These are phyloP conservation scores for Apamea crenata DNA, from an alignment of 2,888 invertebrate species.

Conservation along the genomic window DNA sequence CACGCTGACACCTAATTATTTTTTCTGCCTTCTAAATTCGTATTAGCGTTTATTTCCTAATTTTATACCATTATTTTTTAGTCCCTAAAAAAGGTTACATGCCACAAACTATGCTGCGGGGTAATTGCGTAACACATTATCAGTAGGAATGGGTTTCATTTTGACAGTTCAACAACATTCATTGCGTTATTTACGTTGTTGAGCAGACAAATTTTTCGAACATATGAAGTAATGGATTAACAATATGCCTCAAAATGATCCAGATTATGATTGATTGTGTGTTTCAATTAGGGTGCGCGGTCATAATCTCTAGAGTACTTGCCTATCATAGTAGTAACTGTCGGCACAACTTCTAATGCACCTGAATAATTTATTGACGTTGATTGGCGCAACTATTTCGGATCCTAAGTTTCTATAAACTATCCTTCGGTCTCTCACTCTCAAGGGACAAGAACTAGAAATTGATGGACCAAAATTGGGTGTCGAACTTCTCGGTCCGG, in stretches of 20 bases:
- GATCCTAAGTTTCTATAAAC: constrained; percentile 5
- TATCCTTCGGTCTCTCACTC: not conserved
- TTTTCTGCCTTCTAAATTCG: not conserved
- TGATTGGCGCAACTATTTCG: not conserved
- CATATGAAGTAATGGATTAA: no score
- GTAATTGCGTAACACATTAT: no score
- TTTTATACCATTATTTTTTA: no score
- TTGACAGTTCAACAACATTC: no score
- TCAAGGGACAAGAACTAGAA: constrained; percentile 44
- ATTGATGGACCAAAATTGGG: constrained; percentile 52
- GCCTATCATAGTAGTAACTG: not conserved
- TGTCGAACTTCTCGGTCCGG: constrained; percentile 43
- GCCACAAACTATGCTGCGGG: not conserved
- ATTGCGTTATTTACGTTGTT: no score
- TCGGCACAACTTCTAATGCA: not conserved
- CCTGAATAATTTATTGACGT: not conserved
- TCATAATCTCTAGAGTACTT: not conserved
- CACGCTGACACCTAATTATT: not conserved
- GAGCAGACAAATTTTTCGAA: no score
- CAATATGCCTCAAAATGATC: no score
- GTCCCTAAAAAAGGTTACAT: not conserved
- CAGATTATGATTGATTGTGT: no score
- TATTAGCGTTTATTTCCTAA: not conserved
- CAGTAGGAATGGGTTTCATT: no score
- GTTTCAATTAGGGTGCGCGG: not conserved